Evolutionary conservation across 2,113 vertebrate species (phyloP), one percentile per base, ranked within the genome.

Genomic region (Trematocara unimaculatum): DNA sequence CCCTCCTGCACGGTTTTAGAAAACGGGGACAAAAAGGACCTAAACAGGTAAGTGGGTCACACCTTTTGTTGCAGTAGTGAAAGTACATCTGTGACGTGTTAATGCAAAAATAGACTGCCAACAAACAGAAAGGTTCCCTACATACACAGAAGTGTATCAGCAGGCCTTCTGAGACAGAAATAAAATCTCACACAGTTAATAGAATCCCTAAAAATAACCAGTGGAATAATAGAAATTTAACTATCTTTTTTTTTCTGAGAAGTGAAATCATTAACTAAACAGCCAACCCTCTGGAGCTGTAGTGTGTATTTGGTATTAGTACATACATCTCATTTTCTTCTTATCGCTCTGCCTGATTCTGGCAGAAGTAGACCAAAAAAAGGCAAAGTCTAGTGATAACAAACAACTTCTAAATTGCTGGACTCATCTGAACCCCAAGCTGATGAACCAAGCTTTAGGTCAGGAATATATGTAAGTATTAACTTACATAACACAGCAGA

Each of bases 41-140:
- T 89, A 84, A 93, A 81, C 93, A 93, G 94, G 94, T 91, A 95
- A 96, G 88, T 96, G 90, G 94, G 94, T 93, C 95, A 95, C 85
- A 78, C 72, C 58, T 79, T 87, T 86, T 86, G 74, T 82, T 81
- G 62, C 82, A 62, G 78, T 86, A 86, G 89, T 88, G 40, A 87
- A 72, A 86, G 54, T 55, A 77, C 79, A 55, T 89, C 70, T 87
- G 29, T 92, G 92, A 90, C 31, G 77, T 64, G 79, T 40, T 35
- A 78, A 80, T 49, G 49, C 47, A 38, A 35, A 93, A 86, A 92
- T 80, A 58, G 42, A 49, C 67, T 29, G 54, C 79, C 88, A 83
- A 84, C 82, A 85, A 33, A 49, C 55, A 74, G 31, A 83, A 79
- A 85, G 79, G 54, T 72, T 70, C 6, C 54, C 60, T 6, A 20